Base-by-base conservation (phyloP, 92 coral and sea anemone species). In the Epizoanthus illoricatus region DNA sequence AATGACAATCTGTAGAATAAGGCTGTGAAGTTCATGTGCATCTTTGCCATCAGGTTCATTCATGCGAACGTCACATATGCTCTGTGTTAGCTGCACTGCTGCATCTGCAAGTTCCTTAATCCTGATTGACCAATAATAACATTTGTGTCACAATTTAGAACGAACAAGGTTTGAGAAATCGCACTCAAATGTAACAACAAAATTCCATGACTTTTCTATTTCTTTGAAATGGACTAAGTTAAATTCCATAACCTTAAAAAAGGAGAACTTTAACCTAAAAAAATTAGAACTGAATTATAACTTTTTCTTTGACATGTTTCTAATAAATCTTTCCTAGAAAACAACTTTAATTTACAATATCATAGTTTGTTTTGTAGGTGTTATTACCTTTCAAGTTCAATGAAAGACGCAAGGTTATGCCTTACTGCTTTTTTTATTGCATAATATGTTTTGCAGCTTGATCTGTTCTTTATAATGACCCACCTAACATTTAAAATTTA, bases 361-460 rank as follows among this genome's bases (percentile, higher is more conserved):
- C n/a, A 72, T 45, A n/a, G 6, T 23, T 11, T 33, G 24, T 20
- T 5, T 56, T 21, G 65, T 23, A 39, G 10, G 16, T 16, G 40
- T 24, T 42, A 5, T 55, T 75, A 61, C 81, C 81, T 59, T 76
- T 60, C 65, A 60, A 76, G 70, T 11, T 76, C 58, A 42, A 42
- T n/a, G 64, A 33, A 41, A 36, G 60, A n/a, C 0, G 12, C 21
- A 17, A 75, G 54, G 28, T 16, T 23, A 36, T 5, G n/a, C 56
- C 40, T 59, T 18, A 75, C 16, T 67, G 57, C 24, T n/a, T n/a
- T 28, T 28, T 28, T 28, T 28, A 2, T 28, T 52, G 56, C 56
- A 13, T 52, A 52, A 52, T 52, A 2, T 9, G 56, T 52, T 52
- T 45, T 52, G 12, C 16, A 52, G 10, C 16, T 52, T 52, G 3